Base-by-base conservation (phyloP, 1,140 invertebrate genomes). In the Tyrophagus putrescentiae region DNA sequence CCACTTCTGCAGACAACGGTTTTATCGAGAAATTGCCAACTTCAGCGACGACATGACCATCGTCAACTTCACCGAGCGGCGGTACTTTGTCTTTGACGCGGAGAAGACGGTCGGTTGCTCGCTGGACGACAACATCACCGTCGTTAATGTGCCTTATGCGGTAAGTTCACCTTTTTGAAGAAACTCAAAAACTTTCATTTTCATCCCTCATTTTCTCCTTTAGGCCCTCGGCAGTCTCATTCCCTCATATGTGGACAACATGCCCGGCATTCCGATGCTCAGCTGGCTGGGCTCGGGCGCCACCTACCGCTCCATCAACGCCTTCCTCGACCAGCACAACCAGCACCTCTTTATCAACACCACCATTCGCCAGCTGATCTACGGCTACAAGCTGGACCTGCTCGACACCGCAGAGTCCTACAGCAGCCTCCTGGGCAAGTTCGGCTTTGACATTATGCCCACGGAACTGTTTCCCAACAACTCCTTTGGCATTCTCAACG, bases 401-500 rank as follows among this genome's bases (percentile, higher is more conserved):
- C 50, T 64, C 6, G 52, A 64, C 28, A 62, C 62, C 11, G 48
- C 62, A 13, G 52, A 62, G 59, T 29, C 33, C 18, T 31, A 50
- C 39, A 21, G 11, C 25, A 28, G 33, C 9, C 29, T 25, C 33
- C 32, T 59, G 2, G 29, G 7, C 25, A 27, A 31, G 6, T 50
- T 62, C 23, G 50, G 54, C 21, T 5, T 50, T 4, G 48, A 54
- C 41, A 25, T 64, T n/a, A 52, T 63, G 42, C 60, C 60, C 16
- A 41, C 21, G 0, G 45, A 53, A 23, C 28, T 28, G 6, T 48
- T 60, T 16, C 63, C 63, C n/a, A 62, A 64, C 21, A 64, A 64
- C 27, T 53, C 63, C 3, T 63, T 64, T 31, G 63, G 63, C 0
- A 21, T 64, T 18, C 11, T 64, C 3, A 53, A 63, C 42, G 63